Evolutionary conservation across 2,888 invertebrate genomes (phyloP).

Genomic region (Caenorhabditis sp.): DNA sequence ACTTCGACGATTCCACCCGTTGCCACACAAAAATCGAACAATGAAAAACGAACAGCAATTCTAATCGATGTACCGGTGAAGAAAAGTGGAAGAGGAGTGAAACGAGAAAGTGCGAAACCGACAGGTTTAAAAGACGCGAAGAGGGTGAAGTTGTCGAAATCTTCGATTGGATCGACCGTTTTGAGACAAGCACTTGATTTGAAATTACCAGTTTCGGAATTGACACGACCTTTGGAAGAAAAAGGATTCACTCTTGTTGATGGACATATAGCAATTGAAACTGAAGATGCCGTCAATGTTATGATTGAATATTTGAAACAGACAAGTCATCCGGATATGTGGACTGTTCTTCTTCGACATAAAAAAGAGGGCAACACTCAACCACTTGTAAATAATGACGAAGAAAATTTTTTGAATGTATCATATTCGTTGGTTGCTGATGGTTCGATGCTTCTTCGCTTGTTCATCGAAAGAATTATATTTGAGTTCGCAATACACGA

Average conservation of each 20-base stretch:
- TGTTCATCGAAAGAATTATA: constrained; percentile 18
- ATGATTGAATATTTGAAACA: constrained; percentile 34
- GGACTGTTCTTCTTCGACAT: constrained; percentile 21
- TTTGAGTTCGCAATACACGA: constrained; percentile 14
- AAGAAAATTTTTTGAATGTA: constrained; percentile 32
- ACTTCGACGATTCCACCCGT: background rate
- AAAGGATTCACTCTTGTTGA: constrained; percentile 16
- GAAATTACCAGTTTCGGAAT: constrained; percentile 11
- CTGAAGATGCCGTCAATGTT: constrained; percentile 27
- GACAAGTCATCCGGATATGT: constrained; percentile 24
- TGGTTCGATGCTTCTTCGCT: background rate
- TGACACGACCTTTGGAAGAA: constrained; percentile 23
- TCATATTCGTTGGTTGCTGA: constrained; percentile 15
- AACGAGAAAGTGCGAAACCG: constrained; percentile 8
- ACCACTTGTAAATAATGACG: constrained; percentile 23
- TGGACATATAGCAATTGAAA: constrained; percentile 11
- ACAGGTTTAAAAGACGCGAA: background rate
- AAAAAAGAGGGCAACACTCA: constrained; percentile 7
- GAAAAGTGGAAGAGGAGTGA: constrained; percentile 2
- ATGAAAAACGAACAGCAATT: constrained; percentile 9
- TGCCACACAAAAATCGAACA: background rate
- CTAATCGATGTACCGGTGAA: constrained; percentile 13
- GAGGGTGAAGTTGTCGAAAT: background rate
- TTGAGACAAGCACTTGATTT: constrained; percentile 32
- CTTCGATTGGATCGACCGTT: background rate